Evolutionary conservation across 92 coral and sea anemone genomes (phyloP).

Genomic region (Epizoanthus rinbou): DNA sequence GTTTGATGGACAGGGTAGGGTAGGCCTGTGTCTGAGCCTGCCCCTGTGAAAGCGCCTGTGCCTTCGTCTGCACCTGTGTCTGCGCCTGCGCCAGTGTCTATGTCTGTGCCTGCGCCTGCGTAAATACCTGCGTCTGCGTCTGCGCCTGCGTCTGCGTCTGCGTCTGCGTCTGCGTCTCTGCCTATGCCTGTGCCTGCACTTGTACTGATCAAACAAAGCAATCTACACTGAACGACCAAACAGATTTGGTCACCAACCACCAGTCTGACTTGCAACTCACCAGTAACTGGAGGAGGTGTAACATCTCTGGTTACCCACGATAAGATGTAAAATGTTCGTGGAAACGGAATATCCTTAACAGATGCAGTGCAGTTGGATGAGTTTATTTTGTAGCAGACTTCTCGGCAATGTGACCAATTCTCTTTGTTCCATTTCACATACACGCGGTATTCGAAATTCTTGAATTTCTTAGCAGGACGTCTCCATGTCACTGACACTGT

Average conservation of each 20-base stretch:
- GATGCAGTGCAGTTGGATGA: conserved; percentile 49
- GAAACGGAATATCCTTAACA: conserved; percentile 22
- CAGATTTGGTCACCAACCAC: no score
- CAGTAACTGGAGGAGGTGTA: conserved; percentile 51
- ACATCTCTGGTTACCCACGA: conserved; percentile 46
- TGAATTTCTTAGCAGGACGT: conserved; percentile 60
- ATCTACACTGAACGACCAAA: no score
- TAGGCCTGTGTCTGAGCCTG: background rate
- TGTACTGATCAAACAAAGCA: no score
- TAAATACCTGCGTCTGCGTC: background rate
- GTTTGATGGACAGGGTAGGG: no score
- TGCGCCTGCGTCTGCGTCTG: no score
- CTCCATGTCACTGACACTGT: conserved; percentile 58
- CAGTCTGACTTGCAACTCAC: conserved; percentile 2
- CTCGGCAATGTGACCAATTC: conserved; percentile 37
- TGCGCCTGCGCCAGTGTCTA: background rate
- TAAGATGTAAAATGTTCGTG: conserved; percentile 58
- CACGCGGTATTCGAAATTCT: conserved; percentile 63
- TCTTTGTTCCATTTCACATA: conserved; percentile 61
- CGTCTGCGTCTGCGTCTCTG: no score
- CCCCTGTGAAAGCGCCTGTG: background rate
- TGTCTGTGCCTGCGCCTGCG: background rate
- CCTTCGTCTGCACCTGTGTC: background rate
- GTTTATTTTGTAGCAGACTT: conserved; percentile 56
- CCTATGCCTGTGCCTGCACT: no score